A percentile compares a stretch with the other conserved stretches of the same genome.
Evolutionary conservation across 1,140 invertebrate genomes (phyloP).

Genomic region (Lordiphosa collinella): DNA sequence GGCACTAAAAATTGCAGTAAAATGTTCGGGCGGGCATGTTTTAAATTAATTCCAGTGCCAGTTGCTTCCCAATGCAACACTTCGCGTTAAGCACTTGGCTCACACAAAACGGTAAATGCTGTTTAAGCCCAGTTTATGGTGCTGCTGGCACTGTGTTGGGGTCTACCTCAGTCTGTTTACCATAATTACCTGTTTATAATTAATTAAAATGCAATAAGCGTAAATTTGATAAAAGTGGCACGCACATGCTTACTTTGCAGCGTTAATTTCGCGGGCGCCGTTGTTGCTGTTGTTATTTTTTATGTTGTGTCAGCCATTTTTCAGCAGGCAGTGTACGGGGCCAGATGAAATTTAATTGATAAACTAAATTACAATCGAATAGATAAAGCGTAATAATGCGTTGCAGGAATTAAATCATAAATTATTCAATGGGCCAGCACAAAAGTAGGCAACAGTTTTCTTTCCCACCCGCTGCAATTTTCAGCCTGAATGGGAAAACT

Average conservation of each 20-base stretch:
- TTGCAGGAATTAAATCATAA: constrained; percentile 36
- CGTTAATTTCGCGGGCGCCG: constrained; percentile 17
- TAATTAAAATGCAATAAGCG: constrained; percentile 79
- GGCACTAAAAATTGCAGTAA: too few relatives aligned
- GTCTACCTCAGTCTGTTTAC: constrained; percentile 54
- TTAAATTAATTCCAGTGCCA: too few relatives aligned
- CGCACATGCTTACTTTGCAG: constrained; percentile 55
- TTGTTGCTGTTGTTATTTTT: not conserved
- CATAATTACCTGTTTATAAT: constrained; percentile 79
- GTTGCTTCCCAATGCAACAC: constrained; percentile 1
- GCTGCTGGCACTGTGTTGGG: constrained; percentile 1
- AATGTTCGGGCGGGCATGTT: too few relatives aligned
- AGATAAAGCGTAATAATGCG: constrained; percentile 56
- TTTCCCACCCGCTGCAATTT: constrained; percentile 19
- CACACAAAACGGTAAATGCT: constrained; percentile 34
- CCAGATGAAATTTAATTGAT: constrained; percentile 64
- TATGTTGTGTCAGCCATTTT: constrained; percentile 20
- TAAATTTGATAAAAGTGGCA: constrained; percentile 73
- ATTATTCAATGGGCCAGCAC: constrained; percentile 32
- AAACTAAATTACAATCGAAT: constrained; percentile 66
- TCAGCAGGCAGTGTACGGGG: constrained; percentile 8
- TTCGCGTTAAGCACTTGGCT: constrained; percentile 43
- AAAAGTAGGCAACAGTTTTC: constrained; percentile 18
- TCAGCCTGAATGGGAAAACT: constrained; percentile 31
- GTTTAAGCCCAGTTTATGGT: constrained; percentile 32